These are phyloP conservation scores for Scolopax bukidnonensis DNA, from an alignment of 2,797 vertebrate genomes.

Conservation along the genomic window DNA sequence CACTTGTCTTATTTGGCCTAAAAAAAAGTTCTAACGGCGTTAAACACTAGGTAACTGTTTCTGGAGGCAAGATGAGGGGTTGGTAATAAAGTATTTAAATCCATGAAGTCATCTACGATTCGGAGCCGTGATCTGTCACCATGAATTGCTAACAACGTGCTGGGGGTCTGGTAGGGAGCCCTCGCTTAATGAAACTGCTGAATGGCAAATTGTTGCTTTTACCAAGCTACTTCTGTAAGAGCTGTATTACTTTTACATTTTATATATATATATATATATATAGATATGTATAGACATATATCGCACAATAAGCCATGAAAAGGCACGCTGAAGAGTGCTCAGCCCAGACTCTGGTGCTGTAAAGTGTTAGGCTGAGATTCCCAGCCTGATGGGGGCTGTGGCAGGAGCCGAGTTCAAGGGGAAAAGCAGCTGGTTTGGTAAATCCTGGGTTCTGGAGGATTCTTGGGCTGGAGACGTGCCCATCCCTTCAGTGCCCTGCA, in stretches of 20 bases:
- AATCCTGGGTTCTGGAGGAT: background rate
- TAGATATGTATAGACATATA: fast-evolving
- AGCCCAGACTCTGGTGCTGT: background rate
- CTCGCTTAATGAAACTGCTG: constrained; percentile 19
- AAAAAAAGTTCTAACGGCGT: background rate
- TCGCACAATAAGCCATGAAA: background rate
- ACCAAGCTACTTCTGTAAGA: background rate
- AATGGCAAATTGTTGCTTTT: background rate
- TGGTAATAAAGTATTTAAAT: background rate
- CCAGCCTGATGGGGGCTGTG: background rate
- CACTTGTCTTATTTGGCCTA: background rate
- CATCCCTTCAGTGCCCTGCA: fast-evolving
- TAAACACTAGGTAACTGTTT: background rate
- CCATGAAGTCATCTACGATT: background rate
- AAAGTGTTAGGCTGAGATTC: background rate
- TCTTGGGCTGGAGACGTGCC: background rate
- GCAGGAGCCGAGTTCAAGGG: background rate
- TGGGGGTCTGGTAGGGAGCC: background rate
- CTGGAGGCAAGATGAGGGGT: background rate
- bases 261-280: too few species aligned
- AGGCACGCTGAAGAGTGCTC: background rate
- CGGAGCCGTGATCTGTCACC: background rate
- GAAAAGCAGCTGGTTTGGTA: background rate
- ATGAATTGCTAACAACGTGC: background rate
- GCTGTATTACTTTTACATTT: background rate